Base-by-base conservation (phyloP, 1,140 invertebrate genomes). In the Penaeus indicus region DNA sequence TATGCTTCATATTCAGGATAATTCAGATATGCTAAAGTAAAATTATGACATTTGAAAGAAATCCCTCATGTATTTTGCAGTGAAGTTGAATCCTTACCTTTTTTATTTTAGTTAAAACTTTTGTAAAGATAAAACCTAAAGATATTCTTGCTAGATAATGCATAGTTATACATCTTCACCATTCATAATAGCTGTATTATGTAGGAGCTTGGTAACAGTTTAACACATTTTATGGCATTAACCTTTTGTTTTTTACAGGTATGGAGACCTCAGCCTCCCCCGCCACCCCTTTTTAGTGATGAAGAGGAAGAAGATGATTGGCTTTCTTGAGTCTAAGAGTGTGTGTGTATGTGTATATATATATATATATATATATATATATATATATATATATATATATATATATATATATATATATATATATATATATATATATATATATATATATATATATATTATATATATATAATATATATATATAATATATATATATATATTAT, bases 221-320 rank as follows among this genome's bases (percentile, higher is more conserved):
- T 42, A 42, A 42, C 38, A 42, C 7, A 42, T 42, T 42, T 42
- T 54, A 10, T 54, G 54, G 54, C 54, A 54, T 10, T 54, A 54
- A 54, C 54, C 16, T 54, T 11, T 54, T 54, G 38, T 54, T 54
- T 64, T n/a, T 84, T 84, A 8, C 82, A 84, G 84, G 84, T 25
- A 7, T 86, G 75, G 84, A 16, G 75, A 42, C 84, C 84, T 13
- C 75, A 72, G 19, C 84, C 84, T 61, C 75, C 75, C 11, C 47
- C 75, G n/a, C 84, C 84, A 16, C 84, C 84, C 60, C 84, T 86
- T 22, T 86, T 86, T 47, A 78, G 84, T 47, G 84, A 86, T 86
- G 84, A 86, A 64, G 75, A 86, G 32, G 84, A 86, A 38, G 84
- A 79, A n/a, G 80, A 83, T 38, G 84, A 85, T 61, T 86, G 84